These are phyloP conservation scores for Stegastes partitus DNA, from an alignment of 2,113 vertebrate species.

Conservation along the genomic window DNA sequence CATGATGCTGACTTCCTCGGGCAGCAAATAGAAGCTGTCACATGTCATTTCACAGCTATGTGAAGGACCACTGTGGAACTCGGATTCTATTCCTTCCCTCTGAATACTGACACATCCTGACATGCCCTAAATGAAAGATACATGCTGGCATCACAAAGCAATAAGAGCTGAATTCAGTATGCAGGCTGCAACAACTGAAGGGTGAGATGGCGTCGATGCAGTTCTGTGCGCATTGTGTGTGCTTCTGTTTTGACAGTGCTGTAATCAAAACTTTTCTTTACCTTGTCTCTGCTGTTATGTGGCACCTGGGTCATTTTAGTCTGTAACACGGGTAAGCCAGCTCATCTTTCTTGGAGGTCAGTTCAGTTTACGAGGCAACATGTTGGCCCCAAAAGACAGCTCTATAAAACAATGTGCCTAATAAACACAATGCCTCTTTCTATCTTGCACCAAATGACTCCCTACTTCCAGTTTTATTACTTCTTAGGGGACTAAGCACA, in stretches of 20 bases:
- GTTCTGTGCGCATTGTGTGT: too few relatives aligned
- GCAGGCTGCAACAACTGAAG: neutral
- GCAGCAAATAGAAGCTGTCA: conserved; percentile 14
- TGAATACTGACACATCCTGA: neutral
- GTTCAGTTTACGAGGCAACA: conserved; percentile 33
- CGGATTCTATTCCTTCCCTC: neutral
- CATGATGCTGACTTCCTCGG: conserved; percentile 11
- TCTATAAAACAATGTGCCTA: conserved; percentile 40
- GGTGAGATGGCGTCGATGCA: too few relatives aligned
- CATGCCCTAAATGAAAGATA: neutral
- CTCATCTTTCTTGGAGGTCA: conserved; percentile 17
- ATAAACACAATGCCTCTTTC: conserved; percentile 17
- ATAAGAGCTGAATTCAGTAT: neutral
- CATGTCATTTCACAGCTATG: conserved; percentile 17
- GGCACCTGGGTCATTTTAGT: neutral
- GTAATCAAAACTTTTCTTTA: neutral
- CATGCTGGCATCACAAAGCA: neutral
- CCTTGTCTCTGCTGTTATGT: neutral
- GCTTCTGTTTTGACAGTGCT: too few relatives aligned
- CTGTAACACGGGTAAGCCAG: neutral
- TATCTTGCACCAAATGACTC: conserved; percentile 23
- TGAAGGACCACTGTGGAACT: conserved; percentile 1
- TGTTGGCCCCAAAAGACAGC: conserved; percentile 19
- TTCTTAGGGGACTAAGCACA: conserved; percentile 6
- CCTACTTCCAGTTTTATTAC: conserved; percentile 21